Base-by-base conservation (phyloP, 1,140 invertebrate genomes). In the Cotesia vestalis region DNA sequence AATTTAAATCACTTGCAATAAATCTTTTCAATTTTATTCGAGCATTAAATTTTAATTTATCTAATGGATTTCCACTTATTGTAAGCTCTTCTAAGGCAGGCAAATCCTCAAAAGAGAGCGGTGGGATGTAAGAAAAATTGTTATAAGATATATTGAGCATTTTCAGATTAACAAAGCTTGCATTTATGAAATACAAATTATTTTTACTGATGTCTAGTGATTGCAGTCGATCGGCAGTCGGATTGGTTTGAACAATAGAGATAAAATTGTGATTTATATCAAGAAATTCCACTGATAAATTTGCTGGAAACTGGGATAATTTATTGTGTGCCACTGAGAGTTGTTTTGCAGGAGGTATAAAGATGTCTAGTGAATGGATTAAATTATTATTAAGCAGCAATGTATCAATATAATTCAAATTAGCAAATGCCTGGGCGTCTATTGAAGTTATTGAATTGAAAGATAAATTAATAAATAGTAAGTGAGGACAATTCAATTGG, bases 121-220 rank as follows among this genome's bases (percentile, higher is more conserved):
- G 68, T 17, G 85, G 81, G 64, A 86, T 76, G 14, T 14, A 59
- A 51, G 76, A 74, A 34, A 90, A 77, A 68, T 87, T 84, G 75
- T 90, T 91, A 64, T 86, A 81, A 0, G 89, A 89, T 5, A 90
- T 66, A 75, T 90, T 89, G 4, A 90, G 63, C 35, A 81, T 84
- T 81, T 85, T 83, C 12, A 90, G 75, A 8, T 71, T 71, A 3
- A 75, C n/a, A 12, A 80, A 63, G 46, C 59, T 62, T 12, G 75
- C 38, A 40, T 82, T 69, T 38, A 79, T 78, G 14, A 38, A 52
- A 2, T 64, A 73, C 53, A 85, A 75, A 4, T 14, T 62, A 72
- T 86, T 86, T 51, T 75, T 73, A 61, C 79, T 83, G 9, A 86
- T 40, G 67, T 85, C 83, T 9, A 86, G 68, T 75, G 70, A 66